Conservation (phyloP, 2,113 vertebrate genomes). For the Chlorodrepanis virens region DNA sequence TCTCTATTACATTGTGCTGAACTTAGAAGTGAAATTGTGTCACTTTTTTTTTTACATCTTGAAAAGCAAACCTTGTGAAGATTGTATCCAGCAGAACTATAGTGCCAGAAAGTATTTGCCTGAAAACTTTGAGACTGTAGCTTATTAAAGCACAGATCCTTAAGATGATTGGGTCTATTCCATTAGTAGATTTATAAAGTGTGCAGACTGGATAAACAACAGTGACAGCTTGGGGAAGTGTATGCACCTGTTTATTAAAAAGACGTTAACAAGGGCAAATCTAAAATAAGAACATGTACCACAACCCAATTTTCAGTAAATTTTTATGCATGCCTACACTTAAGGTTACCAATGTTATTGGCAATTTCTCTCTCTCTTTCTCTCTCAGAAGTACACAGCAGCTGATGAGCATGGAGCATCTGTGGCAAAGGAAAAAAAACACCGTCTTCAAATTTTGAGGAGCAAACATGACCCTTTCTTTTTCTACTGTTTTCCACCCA, state of each 20-base stretch:
- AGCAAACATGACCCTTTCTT: constrained; percentile 56
- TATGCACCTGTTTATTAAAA: constrained; percentile 78
- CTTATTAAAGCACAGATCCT: constrained; percentile 65
- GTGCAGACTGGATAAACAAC: constrained; percentile 73
- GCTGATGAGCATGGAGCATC: constrained; percentile 56
- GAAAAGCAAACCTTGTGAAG: constrained; percentile 32
- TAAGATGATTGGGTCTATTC: constrained; percentile 67
- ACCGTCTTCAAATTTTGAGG: constrained; percentile 55
- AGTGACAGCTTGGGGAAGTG: constrained; percentile 76
- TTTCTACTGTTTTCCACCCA: constrained; percentile 43
- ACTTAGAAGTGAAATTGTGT: constrained; percentile 55
- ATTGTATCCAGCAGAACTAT: constrained; percentile 10
- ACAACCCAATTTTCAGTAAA: constrained; percentile 73
- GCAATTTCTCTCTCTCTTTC: constrained; percentile 62
- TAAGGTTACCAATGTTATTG: constrained; percentile 73
- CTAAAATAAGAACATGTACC: constrained; percentile 74
- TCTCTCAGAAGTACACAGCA: constrained; percentile 56
- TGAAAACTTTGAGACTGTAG: constrained; percentile 63
- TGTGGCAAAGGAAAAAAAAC: constrained; percentile 53
- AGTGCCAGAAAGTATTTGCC: constrained; percentile 64
- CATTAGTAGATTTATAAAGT: constrained; percentile 70
- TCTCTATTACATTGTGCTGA: neutral
- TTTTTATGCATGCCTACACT: constrained; percentile 70
- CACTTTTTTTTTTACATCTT: neutral
- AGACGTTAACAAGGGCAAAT: constrained; percentile 74